phyloP scores from a whole-genome alignment of 2,113 vertebrate genomes.

The Mus spicilegus region DNA sequence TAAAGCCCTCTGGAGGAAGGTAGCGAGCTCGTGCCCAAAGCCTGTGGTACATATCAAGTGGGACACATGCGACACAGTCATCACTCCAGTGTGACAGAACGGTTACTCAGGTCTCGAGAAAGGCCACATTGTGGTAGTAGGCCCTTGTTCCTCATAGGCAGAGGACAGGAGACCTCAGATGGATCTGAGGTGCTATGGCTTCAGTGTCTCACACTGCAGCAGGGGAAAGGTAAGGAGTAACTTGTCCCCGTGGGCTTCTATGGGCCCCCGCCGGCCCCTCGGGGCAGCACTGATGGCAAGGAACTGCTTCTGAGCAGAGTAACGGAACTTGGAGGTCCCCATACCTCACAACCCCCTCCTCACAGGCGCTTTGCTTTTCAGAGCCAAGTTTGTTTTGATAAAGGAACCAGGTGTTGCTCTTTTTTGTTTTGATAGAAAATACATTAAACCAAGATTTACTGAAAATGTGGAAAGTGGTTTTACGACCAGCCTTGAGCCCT shows the following conservation, averaged over 20 bases:
- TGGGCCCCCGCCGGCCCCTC: no score
- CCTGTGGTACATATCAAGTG: not conserved
- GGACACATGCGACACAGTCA: accelerated
- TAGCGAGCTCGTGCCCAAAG: not conserved
- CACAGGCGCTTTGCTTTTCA: slow-evolving; percentile 44
- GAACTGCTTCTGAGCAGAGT: not conserved
- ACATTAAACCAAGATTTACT: slow-evolving; percentile 58
- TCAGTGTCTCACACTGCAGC: accelerated
- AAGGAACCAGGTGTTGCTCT: slow-evolving; percentile 66
- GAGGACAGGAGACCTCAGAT: not conserved
- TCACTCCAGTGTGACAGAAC: not conserved
- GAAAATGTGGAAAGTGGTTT: slow-evolving; percentile 28
- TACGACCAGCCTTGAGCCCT: slow-evolving; percentile 1
- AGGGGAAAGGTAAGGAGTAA: not conserved
- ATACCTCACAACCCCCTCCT: not conserved
- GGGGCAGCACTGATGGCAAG: accelerated
- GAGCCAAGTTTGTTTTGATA: slow-evolving; percentile 62
- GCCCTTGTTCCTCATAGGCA: not conserved
- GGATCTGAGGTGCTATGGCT: not conserved
- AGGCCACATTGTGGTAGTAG: not conserved
- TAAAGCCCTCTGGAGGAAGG: not conserved
- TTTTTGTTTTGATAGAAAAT: slow-evolving; percentile 74
- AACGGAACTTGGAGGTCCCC: not conserved
- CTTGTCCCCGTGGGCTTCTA: no score
- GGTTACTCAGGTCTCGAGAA: not conserved